Evolutionary conservation across 2,888 invertebrate genomes (phyloP), one percentile per base, ranked within the genome.

Genomic region (Cephus spinipes): DNA sequence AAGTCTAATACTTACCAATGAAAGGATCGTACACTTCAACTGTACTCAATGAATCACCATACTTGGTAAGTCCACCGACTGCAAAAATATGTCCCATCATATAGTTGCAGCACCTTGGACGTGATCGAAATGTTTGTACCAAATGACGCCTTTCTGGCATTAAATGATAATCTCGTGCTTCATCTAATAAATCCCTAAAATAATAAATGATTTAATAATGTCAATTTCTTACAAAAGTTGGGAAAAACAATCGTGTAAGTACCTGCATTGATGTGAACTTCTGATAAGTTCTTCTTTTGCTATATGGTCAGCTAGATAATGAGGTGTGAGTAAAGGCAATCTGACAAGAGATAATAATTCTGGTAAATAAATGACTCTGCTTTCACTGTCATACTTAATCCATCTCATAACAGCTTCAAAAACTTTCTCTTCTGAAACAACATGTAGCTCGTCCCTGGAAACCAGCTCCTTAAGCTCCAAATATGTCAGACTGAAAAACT

Each of bases 151-250:
- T 92, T 90, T 97, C 97, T 1, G 97, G 98, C 93, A 98, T 95
- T 79, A 97, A 92, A 90, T 97, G 96, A 90, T 96, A 98, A 88
- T 97, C 97, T 89, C 96, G 94, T 1, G 97, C 97, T 91, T 97
- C 97, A 90, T 98, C 97, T 76, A 98, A 90, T 74, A 97, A 92
- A 92, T 97, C 97, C 84, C 95, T 95, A 88, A 34, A 89, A 35
- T 2, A 23, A 36, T 35, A 31, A 34, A 33, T 73, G 6, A 81
- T 74, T 81, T 55, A 55, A 55, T 23, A 2, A 55, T 6, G 55
- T 23, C 23, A 23, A 9, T 55, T 55, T 1, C 6, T 55, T 9
- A 2, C 1, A 15, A 55, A 55, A 23, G 23, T 15, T 2, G 23
- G 23, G 1, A 55, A 55, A 9, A 23, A 23, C 9, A 9, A 23